phyloP scores from a whole-genome alignment of 2,113 vertebrate genomes.

The Pogona vitticeps region DNA sequence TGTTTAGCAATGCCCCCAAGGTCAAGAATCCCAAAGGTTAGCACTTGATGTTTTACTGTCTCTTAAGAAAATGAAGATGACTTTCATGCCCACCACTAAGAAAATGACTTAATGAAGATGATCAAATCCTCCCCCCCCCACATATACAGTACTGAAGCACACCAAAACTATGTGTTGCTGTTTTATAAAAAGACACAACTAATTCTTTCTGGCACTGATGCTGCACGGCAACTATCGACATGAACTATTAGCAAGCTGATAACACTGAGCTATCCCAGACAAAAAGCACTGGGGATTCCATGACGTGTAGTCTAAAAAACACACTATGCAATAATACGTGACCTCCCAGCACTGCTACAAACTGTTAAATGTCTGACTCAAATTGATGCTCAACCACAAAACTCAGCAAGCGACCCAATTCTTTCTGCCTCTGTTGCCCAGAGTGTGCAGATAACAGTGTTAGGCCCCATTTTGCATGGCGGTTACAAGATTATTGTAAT shows the following conservation, averaged over 20 bases:
- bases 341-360: too few species aligned
- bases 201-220: too few species aligned
- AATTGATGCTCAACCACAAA: too few species aligned
- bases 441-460: background rate
- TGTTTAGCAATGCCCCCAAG: conserved; percentile 60
- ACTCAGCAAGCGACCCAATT: background rate
- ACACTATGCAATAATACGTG: too few species aligned
- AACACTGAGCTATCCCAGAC: too few species aligned
- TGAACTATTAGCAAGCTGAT: too few species aligned
- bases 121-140: conserved; percentile 30
- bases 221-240: too few species aligned
- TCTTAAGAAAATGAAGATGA: conserved; percentile 56
- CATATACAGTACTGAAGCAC: background rate
- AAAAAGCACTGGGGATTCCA: too few species aligned
- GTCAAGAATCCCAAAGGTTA: conserved; percentile 69
- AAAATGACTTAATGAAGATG: conserved; percentile 64
- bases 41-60: conserved; percentile 69
- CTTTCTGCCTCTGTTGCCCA: background rate
- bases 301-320: too few species aligned
- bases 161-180: background rate
- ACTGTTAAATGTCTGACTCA: too few species aligned
- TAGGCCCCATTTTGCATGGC: background rate
- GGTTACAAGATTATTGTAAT: background rate
- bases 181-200: background rate
- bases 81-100: conserved; percentile 65